Evolutionary conservation across 2,888 invertebrate species (phyloP), one percentile per base, ranked within the genome.

Genomic region (Ophion slaviceki): DNA sequence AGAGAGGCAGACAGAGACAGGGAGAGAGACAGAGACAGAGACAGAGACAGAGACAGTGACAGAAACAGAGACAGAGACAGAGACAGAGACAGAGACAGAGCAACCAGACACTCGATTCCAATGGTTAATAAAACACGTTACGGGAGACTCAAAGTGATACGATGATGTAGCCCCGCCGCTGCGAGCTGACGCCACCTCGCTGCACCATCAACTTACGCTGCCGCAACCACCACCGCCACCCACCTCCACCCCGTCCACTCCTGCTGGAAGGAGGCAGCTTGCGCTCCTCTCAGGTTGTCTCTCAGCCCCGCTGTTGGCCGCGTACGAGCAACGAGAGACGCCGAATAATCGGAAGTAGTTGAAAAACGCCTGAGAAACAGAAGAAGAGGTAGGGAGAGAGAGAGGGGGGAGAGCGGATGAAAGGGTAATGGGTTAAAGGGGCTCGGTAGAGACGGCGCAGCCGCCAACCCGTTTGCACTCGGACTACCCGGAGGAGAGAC

Each of bases 81-180:
- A 71, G 62, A 53, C 28, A n/a, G 24, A 24, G 24, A 24, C 24
- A 40, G 40, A 64, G 72, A 64, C 32, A 8, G 14, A 71, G 62
- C 66, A 64, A 79, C 28, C 40, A 84, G 85, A 71, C 83, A 89
- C 90, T 92, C 91, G 91, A 92, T 91, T 90, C 89, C 89, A 10
- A 61, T 89, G 89, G 89, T 91, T 91, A 91, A 92, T 91, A 91
- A 92, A 92, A 92, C 53, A 17, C 88, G 89, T 91, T 90, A 89
- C 82, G 88, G 87, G 86, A 85, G 89, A 91, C 90, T 89, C 91
- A 90, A 91, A 92, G 91, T 86, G 91, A 92, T 91, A 90, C 89
- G 89, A 89, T 90, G 91, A 92, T 90, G 89, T 88, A 64, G 45
- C 75, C 57, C 20, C 67, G 17, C 70, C 28, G 71, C 28, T 74